These are phyloP conservation scores for Vanessa cardui DNA, from an alignment of 2,888 invertebrate species.

Conservation along the genomic window DNA sequence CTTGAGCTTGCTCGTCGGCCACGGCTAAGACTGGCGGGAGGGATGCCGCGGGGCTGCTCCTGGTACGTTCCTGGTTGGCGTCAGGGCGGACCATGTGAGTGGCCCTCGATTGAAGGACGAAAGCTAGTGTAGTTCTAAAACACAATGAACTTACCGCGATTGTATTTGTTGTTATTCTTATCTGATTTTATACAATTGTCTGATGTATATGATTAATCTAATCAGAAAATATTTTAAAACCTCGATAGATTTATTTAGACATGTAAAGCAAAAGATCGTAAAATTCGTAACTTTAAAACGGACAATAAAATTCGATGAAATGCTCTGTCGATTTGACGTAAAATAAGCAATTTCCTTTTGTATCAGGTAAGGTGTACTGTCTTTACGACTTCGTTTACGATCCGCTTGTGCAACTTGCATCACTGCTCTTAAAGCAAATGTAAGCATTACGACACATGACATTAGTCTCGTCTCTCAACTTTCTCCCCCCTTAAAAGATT, in stretches of 20 bases:
- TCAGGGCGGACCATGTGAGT: too few species aligned
- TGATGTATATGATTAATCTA: too few species aligned
- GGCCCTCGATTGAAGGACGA: too few species aligned
- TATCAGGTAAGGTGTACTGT: constrained; percentile 74
- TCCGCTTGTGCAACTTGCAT: constrained; percentile 60
- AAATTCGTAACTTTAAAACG: constrained; percentile 52
- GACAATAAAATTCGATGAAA: constrained; percentile 67
- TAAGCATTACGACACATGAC: constrained; percentile 8
- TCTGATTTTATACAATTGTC: too few species aligned
- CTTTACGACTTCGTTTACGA: constrained; percentile 77
- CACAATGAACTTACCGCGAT: too few species aligned
- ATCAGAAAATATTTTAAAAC: too few species aligned
- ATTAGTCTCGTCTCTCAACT: not conserved
- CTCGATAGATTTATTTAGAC: not conserved
- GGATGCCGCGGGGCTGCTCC: too few species aligned
- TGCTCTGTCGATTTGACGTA: constrained; percentile 70
- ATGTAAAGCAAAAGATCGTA: constrained; percentile 53
- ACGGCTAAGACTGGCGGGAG: too few species aligned
- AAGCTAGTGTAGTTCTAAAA: too few species aligned
- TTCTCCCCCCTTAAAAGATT: not conserved
- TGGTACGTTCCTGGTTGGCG: too few species aligned
- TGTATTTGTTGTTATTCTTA: too few species aligned
- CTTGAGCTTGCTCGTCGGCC: too few species aligned
- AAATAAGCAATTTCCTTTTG: constrained; percentile 81
- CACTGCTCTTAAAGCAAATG: constrained; percentile 7